phyloP scores from a whole-genome alignment of 2,888 invertebrate species.

The Euclidia mi region DNA sequence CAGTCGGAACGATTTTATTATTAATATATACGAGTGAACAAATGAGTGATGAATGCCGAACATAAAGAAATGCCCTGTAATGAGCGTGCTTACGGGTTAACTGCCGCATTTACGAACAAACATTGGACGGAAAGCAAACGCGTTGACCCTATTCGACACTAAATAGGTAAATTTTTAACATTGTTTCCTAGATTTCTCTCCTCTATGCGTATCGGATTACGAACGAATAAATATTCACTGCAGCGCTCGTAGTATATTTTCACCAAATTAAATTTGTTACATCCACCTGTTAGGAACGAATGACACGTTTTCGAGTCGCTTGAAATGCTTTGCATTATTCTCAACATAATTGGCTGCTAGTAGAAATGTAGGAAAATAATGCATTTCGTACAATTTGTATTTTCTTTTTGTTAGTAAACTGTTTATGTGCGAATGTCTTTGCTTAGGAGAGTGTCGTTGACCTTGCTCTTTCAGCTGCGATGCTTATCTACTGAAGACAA shows the following conservation, averaged over 20 bases:
- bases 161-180: slow-evolving; percentile 62
- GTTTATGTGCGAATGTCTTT: slow-evolving; percentile 3
- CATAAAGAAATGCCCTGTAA: slow-evolving; percentile 38
- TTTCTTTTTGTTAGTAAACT: slow-evolving; percentile 1
- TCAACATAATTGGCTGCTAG: slow-evolving; percentile 14
- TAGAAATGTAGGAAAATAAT: slow-evolving; percentile 23
- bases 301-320: slow-evolving; percentile 13
- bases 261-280: slow-evolving; percentile 18
- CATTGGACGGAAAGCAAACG: slow-evolving; percentile 39
- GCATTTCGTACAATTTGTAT: slow-evolving; percentile 5
- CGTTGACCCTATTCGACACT: slow-evolving; percentile 44
- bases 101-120: slow-evolving; percentile 23
- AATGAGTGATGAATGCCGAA: slow-evolving; percentile 34
- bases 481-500: slow-evolving; percentile 5
- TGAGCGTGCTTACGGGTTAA: slow-evolving; percentile 35
- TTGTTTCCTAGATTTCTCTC: slow-evolving; percentile 36
- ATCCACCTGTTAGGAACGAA: slow-evolving; percentile 11
- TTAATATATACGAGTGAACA: slow-evolving; percentile 22
- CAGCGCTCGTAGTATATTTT: slow-evolving; percentile 10
- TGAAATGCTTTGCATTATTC: slow-evolving; percentile 40
- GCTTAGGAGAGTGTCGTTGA: not conserved
- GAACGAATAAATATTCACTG: slow-evolving; percentile 22
- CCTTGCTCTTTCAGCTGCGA: not conserved
- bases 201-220: slow-evolving; percentile 23
- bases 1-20: slow-evolving; percentile 24